These are phyloP conservation scores for Typhlomys cinereus DNA, from an alignment of 2,113 vertebrate genomes.

Conservation along the genomic window DNA sequence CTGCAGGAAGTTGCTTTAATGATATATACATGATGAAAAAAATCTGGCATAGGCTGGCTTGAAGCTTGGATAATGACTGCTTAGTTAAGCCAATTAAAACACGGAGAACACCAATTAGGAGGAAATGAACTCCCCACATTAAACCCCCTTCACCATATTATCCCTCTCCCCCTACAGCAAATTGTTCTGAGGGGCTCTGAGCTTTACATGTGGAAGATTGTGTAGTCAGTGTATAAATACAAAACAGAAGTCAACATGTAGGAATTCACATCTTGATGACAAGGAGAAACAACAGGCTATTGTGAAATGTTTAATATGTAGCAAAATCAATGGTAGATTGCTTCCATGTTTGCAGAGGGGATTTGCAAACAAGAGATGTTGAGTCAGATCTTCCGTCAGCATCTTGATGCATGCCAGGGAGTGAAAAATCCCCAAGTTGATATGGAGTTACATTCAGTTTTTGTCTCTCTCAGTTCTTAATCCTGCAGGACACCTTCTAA, in stretches of 20 bases:
- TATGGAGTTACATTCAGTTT: neutral
- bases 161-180: neutral
- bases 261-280: constrained; percentile 65
- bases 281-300: constrained; percentile 62
- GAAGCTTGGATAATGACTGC: constrained; percentile 57
- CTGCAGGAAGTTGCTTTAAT: constrained; percentile 32
- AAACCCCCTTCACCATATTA: constrained; percentile 16
- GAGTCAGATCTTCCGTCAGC: constrained; percentile 58
- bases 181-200: constrained; percentile 26
- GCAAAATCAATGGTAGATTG: constrained; percentile 53
- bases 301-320: constrained; percentile 69
- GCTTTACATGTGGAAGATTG: constrained; percentile 38
- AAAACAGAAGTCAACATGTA: constrained; percentile 63
- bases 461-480: neutral
- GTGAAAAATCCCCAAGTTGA: neutral
- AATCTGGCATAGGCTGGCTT: constrained; percentile 38
- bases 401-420: neutral
- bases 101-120: constrained; percentile 46
- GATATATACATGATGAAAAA: constrained; percentile 56
- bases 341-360: constrained; percentile 60
- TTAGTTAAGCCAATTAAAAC: constrained; percentile 65
- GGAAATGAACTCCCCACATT: constrained; percentile 35
- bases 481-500: neutral
- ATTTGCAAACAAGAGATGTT: constrained; percentile 48
- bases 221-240: constrained; percentile 61